phyloP scores from a whole-genome alignment of 1,140 invertebrate species.

The Bicyclus anynana region DNA sequence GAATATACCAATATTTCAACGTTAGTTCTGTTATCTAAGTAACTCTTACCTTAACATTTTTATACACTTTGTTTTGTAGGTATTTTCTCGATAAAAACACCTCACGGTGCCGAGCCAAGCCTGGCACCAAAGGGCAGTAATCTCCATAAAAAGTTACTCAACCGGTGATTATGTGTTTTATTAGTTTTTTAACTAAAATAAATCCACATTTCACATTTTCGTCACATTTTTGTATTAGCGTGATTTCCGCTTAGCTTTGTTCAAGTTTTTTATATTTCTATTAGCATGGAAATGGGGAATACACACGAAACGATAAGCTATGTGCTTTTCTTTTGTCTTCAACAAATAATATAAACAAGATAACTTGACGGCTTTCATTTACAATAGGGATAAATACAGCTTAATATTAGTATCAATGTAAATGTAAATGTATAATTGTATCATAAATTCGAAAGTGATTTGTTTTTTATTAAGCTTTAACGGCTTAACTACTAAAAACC shows the following conservation, averaged over 20 bases:
- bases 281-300: background rate
- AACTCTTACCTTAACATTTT: conserved; percentile 13
- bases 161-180: conserved; percentile 19
- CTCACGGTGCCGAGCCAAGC: conserved; percentile 14
- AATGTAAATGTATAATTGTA: too few relatives aligned
- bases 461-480: too few relatives aligned
- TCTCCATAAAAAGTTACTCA: conserved; percentile 17
- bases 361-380: too few relatives aligned
- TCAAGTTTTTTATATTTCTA: background rate
- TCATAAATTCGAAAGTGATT: too few relatives aligned
- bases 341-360: background rate
- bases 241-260: conserved; percentile 8
- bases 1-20: background rate
- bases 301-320: background rate
- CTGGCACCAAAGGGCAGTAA: conserved; percentile 19
- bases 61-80: conserved; percentile 10
- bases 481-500: too few relatives aligned
- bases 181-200: conserved; percentile 8
- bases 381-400: too few relatives aligned
- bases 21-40: background rate
- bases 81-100: conserved; percentile 21
- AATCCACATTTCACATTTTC: conserved; percentile 15
- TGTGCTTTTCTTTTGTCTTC: background rate
- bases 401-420: too few relatives aligned
- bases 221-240: conserved; percentile 9